Evolutionary conservation across 92 coral and sea anemone species (phyloP).

Genomic region (Epizoanthus illoricatus): DNA sequence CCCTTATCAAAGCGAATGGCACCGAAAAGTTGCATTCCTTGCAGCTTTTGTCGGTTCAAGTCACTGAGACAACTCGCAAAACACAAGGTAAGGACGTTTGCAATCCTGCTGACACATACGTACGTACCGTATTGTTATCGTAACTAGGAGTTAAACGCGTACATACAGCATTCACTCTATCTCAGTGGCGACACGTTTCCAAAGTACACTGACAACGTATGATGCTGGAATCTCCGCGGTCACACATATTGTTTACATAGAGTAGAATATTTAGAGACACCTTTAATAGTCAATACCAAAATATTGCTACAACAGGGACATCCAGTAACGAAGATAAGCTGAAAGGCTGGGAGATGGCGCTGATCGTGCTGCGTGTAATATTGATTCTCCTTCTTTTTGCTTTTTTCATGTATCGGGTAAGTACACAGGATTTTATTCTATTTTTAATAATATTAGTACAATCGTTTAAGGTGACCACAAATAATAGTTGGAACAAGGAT

Average conservation of each 20-base stretch:
- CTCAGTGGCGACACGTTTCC: too few relatives aligned
- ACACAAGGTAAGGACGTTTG: background rate
- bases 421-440: background rate
- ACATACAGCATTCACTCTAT: too few relatives aligned
- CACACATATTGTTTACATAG: background rate
- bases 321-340: background rate
- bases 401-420: background rate
- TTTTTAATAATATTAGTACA: too few relatives aligned
- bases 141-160: background rate
- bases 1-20: background rate
- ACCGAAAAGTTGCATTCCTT: background rate
- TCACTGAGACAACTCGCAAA: background rate
- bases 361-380: background rate
- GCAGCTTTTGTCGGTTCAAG: background rate
- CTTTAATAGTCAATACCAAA: background rate
- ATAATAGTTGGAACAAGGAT: too few relatives aligned
- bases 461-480: too few relatives aligned
- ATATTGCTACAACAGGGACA: background rate
- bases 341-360: constrained; percentile 2
- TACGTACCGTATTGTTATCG: background rate
- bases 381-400: background rate
- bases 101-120: background rate
- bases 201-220: too few relatives aligned
- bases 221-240: too few relatives aligned
- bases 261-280: background rate